Conservation (phyloP, 2,113 vertebrate species). For the Scalopus aquaticus region DNA sequence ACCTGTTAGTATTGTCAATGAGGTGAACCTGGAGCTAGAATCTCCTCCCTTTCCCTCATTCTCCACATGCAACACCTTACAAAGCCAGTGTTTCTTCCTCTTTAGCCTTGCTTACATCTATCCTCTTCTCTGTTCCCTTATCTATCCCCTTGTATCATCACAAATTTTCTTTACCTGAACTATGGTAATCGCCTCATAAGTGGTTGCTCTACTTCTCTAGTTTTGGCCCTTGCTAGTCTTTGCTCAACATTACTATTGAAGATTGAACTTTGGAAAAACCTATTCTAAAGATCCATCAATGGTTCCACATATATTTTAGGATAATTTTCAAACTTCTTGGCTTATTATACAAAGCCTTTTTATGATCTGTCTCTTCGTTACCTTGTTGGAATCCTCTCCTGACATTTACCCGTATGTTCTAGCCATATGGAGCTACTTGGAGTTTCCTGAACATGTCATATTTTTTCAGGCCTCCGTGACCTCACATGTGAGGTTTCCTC, state of each 20-base stretch:
- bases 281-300: background rate
- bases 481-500: constrained; percentile 6
- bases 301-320: background rate
- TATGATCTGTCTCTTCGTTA: background rate
- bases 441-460: constrained; percentile 34
- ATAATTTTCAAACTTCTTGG: constrained; percentile 42
- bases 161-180: background rate
- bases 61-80: background rate
- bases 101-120: background rate
- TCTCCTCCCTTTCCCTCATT: background rate
- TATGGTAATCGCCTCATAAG: constrained; percentile 15
- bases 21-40: background rate
- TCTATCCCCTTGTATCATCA: background rate
- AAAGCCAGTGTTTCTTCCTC: background rate
- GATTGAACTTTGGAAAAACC: background rate
- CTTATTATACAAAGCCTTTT: background rate
- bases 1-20: background rate
- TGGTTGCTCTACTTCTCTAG: background rate
- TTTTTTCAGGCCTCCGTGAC: constrained; percentile 18
- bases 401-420: background rate
- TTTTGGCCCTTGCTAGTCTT: background rate
- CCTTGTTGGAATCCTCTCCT: background rate
- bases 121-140: background rate
- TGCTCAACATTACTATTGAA: background rate
- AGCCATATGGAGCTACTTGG: constrained; percentile 9